Base-by-base conservation (phyloP, 2,797 vertebrate species). In the Aldrovandia affinis region DNA sequence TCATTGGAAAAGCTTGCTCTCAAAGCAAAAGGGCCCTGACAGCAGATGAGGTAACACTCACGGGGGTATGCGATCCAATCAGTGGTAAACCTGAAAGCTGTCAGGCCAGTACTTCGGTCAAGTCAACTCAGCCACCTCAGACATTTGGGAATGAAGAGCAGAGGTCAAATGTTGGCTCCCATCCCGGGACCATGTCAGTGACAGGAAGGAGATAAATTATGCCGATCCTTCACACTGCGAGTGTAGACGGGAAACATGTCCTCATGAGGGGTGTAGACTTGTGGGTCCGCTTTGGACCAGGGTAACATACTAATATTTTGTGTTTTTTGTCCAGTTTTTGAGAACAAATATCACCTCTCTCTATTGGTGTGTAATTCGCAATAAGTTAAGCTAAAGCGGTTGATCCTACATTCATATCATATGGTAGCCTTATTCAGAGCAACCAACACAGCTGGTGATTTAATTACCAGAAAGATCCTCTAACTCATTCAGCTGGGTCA, bases 1-100 rank as follows among this genome's bases (percentile, higher is more conserved):
- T 88, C 85, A 85, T 87, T 50, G 44, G 33, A 83, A 57, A 61
- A 65, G 44, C 5, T 36, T 30, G n/a, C 20, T 65, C 28, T 44
- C n/a, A 30, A 63, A 47, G 75, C 75, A 83, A 65, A 42, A 15
- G 7, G 30, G 42, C 28, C 15, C 10, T 9, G 59, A 25, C 7
- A 9, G 25, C 22, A 61, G n/a, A 2, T 61, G 59, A 61, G 8
- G 25, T 61, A 6, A 61, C 6, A 22, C 10, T 73, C 18, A 0
- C 2, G 1, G 15, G 47, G 81, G 81, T 55, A 9, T 30, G 30
- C n/a, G 33, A 44, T 81, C 30, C 15, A 20, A 39, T 33, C 28
- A 70, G 44, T 5, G 80, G 15, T 25, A 7, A 15, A 61, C 63
- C n/a, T 65, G 65, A 50, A 52, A 42, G 42, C 39, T 78, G 54